These are phyloP conservation scores for Cyrtodaria siliqua DNA, from an alignment of 2,888 invertebrate species.

Conservation along the genomic window DNA sequence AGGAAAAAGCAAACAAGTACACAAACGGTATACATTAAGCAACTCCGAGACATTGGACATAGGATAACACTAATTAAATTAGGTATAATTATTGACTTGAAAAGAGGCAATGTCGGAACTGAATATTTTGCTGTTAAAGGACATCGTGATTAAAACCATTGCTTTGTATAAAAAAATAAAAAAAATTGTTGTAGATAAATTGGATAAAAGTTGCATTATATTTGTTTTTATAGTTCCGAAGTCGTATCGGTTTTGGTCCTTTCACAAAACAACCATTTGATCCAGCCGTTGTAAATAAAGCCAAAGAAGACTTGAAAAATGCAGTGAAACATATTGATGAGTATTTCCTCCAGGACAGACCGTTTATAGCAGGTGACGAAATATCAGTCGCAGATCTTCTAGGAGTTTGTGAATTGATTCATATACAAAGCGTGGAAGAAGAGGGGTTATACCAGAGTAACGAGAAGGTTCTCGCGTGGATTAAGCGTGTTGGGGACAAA, in stretches of 20 bases:
- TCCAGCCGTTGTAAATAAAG: too few species aligned
- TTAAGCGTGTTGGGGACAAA: constrained; percentile 71
- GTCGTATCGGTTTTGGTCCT: constrained; percentile 27
- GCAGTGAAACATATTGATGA: constrained; percentile 66
- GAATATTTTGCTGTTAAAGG: too few species aligned
- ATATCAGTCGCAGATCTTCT: constrained; percentile 81
- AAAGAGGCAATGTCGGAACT: too few species aligned
- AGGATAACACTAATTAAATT: too few species aligned
- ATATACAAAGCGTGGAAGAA: constrained; percentile 72
- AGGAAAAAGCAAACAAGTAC: too few species aligned
- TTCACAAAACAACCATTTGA: constrained; percentile 42
- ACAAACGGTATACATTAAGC: too few species aligned
- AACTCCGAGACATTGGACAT: too few species aligned
- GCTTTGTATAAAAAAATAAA: too few species aligned
- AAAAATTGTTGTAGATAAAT: too few species aligned
- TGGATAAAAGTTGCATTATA: too few species aligned
- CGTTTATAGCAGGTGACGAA: constrained; percentile 74
- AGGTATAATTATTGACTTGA: too few species aligned
- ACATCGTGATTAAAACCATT: too few species aligned
- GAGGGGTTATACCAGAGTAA: constrained; percentile 68
- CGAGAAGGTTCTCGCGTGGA: constrained; percentile 74
- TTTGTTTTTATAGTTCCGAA: constrained; percentile 37
- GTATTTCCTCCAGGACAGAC: constrained; percentile 72
- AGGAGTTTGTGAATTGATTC: constrained; percentile 80
- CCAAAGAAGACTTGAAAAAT: constrained; percentile 10